Base-by-base conservation (phyloP, 2,113 vertebrate genomes). In the Electrona antarctica region DNA sequence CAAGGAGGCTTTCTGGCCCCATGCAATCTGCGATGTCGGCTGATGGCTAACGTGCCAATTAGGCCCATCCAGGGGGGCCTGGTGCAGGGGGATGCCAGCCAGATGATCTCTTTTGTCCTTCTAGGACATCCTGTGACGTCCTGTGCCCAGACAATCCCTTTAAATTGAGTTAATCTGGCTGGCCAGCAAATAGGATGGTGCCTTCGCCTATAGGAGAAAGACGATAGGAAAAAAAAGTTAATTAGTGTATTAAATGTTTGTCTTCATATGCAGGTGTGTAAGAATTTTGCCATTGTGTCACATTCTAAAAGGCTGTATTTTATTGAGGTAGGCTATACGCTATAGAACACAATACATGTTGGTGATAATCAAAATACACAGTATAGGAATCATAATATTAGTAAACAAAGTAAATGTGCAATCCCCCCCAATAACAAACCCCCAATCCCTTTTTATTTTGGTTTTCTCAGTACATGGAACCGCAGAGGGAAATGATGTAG, bases 111-210 rank as follows among this genome's bases (percentile, higher is more conserved):
- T 79, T 65, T 76, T 71, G 80, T 73, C 33, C 76, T 71, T 63
- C 70, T 52, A 76, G 50, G 62, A 85, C 78, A 45, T 84, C 72
- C 72, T 81, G 78, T 70, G 76, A n/a, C n/a, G 74, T 79, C 29
- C 52, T 69, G 68, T 79, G 85, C 83, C 75, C 76, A 73, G 64
- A 46, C 80, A 90, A 93, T 91, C 88, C 77, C 71, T 90, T 90
- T 90, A 86, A 80, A 77, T 89, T 77, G 1, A 69, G 78, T 77
- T 84, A 4, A 3, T 77, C 61, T 74, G 79, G 74, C 66, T 75
- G 58, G 64, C 74, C 68, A 47, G 71, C 59, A 73, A 66, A 67
- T 78, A 65, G 55, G 13, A 28, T n/a, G 49, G 50, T 0, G 48
- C 46, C 49, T 0, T 60, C 62, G 41, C 69, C 80, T 85, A 28